Evolutionary conservation across 2,888 invertebrate genomes (phyloP).

Genomic region (Polydesmus complanatus): DNA sequence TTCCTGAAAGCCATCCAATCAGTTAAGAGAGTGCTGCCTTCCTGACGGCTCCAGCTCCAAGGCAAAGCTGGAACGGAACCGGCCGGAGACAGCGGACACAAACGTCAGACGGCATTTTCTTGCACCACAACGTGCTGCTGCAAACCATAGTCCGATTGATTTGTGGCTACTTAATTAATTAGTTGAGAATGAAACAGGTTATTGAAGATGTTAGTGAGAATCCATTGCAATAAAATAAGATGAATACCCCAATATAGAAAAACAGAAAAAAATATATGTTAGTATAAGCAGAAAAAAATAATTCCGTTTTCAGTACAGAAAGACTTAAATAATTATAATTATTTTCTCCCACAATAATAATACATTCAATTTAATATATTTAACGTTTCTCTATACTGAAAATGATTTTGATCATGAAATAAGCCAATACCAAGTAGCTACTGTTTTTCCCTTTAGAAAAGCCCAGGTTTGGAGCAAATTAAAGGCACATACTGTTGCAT

Average conservation of each 20-base stretch:
- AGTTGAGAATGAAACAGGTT: too few species aligned
- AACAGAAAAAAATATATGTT: too few species aligned
- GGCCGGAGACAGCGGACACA: constrained; percentile 13
- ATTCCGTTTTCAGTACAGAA: neutral
- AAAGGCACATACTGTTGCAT: too few species aligned
- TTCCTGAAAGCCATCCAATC: constrained; percentile 15
- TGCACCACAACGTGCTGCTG: constrained; percentile 19
- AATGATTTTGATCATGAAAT: neutral
- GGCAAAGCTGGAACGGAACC: constrained; percentile 15
- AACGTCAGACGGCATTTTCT: constrained; percentile 18
- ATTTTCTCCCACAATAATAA: too few species aligned
- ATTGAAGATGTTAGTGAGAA: neutral
- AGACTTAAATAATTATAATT: neutral
- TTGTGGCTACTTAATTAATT: constrained; percentile 18
- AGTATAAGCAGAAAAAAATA: neutral
- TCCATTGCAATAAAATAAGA: neutral
- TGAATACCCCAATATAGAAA: too few species aligned
- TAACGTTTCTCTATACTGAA: neutral
- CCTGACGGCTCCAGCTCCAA: constrained; percentile 13
- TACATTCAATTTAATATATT: too few species aligned
- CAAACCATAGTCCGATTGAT: constrained; percentile 19
- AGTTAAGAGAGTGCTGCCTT: constrained; percentile 13
- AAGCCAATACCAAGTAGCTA: neutral
- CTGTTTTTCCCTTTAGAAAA: neutral
- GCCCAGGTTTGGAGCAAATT: too few species aligned